Base-by-base conservation (phyloP, 1,140 invertebrate species). In the Procambarus virginalis region DNA sequence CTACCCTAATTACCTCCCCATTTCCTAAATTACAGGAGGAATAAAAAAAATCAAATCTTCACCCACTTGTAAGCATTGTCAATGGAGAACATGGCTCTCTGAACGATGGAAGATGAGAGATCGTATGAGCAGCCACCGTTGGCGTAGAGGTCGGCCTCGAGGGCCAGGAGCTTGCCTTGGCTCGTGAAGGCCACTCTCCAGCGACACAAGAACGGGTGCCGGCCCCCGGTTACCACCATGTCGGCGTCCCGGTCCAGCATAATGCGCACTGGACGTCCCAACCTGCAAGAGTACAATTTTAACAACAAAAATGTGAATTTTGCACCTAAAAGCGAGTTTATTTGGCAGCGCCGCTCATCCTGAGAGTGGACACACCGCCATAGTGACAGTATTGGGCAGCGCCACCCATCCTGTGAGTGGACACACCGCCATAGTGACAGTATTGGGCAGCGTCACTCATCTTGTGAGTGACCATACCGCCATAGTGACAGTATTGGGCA, bases 201-300 rank as follows among this genome's bases (percentile, higher is more conserved):
- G 93, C 96, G 97, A 45, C 96, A 96, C 8, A 96, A 94, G 93
- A 98, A 98, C 0, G 98, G 98, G 95, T 99, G 97, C 92, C 98
- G 95, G 2, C 96, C 96, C 3, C 98, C 98, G 0, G 96, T 96
- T 79, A 97, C 96, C 90, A 96, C 94, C 97, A 99, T 99, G 93
- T 99, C 98, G 94, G 99, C 98, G 93, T 99, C 97, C 91, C 98
- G 87, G 86, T 99, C 98, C 64, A 99, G 93, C 96, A 98, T 97
- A 86, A 96, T 97, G 45, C 98, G 95, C 0, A 99, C 96, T 9
- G 98, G 97, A 92, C 95, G 95, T 51, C 95, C 55, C 10, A 84
- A 34, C 48, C 91, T 92, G 82, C 10, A 45, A 1, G 34, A 1
- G 34, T 1, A 34, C 34, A 34, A 34, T 34, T 34, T 34, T 0